phyloP scores from a whole-genome alignment of 35 echinoderm and acorn worm genomes.

The Stichopus chloronotus region DNA sequence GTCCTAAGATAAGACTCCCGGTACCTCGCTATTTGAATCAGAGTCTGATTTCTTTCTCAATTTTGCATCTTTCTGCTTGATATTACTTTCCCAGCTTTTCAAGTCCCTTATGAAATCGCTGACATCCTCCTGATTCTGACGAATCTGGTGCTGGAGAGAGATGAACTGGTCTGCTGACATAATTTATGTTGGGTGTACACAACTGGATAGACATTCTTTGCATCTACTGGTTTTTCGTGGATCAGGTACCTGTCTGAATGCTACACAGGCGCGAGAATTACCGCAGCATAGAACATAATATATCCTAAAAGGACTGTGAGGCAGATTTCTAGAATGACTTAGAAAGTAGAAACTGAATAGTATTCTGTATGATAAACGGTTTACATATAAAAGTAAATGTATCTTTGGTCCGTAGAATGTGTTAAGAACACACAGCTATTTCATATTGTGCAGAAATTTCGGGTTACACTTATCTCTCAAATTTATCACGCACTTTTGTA shows the following conservation, averaged over 20 bases:
- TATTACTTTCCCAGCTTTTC: conserved; percentile 74
- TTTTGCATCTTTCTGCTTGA: conserved; percentile 80
- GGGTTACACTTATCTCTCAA: too few species aligned
- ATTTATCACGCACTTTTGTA: too few species aligned
- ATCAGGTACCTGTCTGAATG: background rate
- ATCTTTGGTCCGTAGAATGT: too few species aligned
- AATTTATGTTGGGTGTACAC: background rate
- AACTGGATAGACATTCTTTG: background rate
- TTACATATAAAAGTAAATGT: too few species aligned
- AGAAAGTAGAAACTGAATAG: too few species aligned
- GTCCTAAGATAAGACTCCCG: background rate
- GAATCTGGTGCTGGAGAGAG: conserved; percentile 74
- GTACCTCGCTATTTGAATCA: conserved; percentile 36
- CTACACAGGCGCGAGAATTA: too few species aligned
- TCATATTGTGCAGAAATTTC: too few species aligned
- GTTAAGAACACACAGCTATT: too few species aligned
- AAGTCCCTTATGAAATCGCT: conserved; percentile 79
- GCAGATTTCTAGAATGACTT: too few species aligned
- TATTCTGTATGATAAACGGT: too few species aligned
- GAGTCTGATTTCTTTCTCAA: conserved; percentile 50
- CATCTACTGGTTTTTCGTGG: background rate
- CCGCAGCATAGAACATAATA: too few species aligned
- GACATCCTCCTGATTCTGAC: conserved; percentile 76
- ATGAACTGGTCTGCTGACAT: conserved; percentile 63
- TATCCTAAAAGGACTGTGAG: too few species aligned